These are phyloP conservation scores for Neelides sp. DNA, from an alignment of 1,140 invertebrate species.

Conservation along the genomic window DNA sequence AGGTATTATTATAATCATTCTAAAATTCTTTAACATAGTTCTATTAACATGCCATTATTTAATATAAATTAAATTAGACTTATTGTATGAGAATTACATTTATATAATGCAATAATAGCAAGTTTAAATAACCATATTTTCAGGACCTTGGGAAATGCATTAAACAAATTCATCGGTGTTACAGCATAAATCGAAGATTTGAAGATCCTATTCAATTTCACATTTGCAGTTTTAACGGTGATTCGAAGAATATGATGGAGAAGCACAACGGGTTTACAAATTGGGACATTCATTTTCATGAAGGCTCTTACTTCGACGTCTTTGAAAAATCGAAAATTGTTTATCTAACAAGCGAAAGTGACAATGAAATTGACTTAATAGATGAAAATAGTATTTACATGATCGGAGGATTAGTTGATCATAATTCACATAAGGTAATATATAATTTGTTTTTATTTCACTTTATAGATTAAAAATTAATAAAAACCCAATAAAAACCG, in stretches of 20 bases:
- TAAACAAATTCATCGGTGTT: conserved; percentile 86
- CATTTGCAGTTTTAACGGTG: conserved; percentile 64
- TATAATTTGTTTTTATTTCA: neutral
- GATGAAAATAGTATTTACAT: conserved; percentile 72
- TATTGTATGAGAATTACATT: conserved; percentile 5
- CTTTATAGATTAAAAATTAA: neutral
- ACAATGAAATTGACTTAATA: conserved; percentile 65
- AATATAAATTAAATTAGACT: neutral
- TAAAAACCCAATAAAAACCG: neutral
- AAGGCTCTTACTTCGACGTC: conserved; percentile 49
- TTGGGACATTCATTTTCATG: conserved; percentile 76
- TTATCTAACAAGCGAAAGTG: conserved; percentile 89
- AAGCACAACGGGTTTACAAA: conserved; percentile 76
- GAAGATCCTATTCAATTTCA: conserved; percentile 71
- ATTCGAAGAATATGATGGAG: conserved; percentile 52
- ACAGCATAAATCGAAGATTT: conserved; percentile 77
- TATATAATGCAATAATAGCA: conserved; percentile 18
- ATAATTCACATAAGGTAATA: conserved; percentile 80
- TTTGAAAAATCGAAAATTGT: conserved; percentile 67
- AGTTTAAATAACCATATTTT: conserved; percentile 30
- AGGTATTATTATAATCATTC: conserved; percentile 37
- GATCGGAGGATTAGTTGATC: conserved; percentile 94
- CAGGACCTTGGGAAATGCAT: conserved; percentile 73
- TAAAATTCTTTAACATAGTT: neutral
- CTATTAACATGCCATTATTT: neutral